Conservation (phyloP, 1,140 invertebrate species). For the Theocolax elegans region DNA sequence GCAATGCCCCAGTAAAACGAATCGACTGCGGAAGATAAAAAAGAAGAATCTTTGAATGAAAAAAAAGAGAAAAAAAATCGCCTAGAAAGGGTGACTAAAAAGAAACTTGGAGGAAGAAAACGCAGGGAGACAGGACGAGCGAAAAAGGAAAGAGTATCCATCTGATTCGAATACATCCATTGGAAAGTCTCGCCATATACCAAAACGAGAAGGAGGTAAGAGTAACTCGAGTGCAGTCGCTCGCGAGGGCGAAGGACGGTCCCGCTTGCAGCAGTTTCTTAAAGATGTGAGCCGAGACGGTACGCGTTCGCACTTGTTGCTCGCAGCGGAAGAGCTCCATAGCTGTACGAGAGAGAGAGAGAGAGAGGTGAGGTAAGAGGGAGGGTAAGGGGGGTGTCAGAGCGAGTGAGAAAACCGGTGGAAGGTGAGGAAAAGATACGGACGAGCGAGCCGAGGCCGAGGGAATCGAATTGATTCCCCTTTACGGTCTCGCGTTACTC, state of each 20-base stretch:
- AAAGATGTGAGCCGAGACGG: slow-evolving; percentile 57
- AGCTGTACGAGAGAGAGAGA: slow-evolving; percentile 45
- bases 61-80: neutral
- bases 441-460: slow-evolving; percentile 44
- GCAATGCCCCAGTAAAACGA: neutral
- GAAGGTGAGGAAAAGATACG: slow-evolving; percentile 53
- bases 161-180: slow-evolving; percentile 32
- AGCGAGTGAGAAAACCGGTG: too few relatives aligned
- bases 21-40: slow-evolving; percentile 4
- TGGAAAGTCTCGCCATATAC: neutral
- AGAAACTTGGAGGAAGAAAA: too few relatives aligned
- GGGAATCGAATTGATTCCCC: slow-evolving; percentile 67
- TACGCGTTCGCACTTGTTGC: slow-evolving; percentile 28
- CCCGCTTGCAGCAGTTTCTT: too few relatives aligned
- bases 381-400: slow-evolving; percentile 40
- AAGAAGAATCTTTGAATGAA: neutral
- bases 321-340: neutral
- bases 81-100: neutral
- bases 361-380: slow-evolving; percentile 40
- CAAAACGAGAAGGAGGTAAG: slow-evolving; percentile 43
- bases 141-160: neutral
- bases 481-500: slow-evolving; percentile 61
- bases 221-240: slow-evolving; percentile 19
- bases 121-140: neutral
- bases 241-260: too few relatives aligned